Conservation (phyloP, 2,797 vertebrate genomes). For the Vultur gryphus region DNA sequence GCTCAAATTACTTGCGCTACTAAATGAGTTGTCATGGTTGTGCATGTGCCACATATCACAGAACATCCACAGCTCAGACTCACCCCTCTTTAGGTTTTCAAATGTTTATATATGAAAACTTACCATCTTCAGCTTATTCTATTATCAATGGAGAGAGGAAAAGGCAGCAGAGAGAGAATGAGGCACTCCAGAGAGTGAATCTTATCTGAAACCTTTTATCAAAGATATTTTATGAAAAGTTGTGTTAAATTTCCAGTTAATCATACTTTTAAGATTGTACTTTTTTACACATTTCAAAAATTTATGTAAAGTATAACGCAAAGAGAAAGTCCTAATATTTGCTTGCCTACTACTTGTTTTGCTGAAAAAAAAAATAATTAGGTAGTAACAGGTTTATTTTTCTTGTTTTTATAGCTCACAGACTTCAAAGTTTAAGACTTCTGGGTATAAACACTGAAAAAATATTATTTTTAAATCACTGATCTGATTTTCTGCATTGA, state of each 20-base stretch:
- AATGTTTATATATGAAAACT: not conserved
- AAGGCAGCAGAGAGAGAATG: not conserved
- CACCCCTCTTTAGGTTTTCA: not conserved
- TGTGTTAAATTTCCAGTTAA: constrained; percentile 39
- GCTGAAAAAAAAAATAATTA: not conserved
- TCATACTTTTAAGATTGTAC: not conserved
- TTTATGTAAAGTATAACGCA: not conserved
- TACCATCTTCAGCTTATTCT: not conserved
- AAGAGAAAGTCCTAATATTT: not conserved
- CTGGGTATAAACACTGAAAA: constrained; percentile 60
- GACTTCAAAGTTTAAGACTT: constrained; percentile 40
- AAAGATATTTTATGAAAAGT: constrained; percentile 26
- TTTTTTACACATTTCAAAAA: not conserved
- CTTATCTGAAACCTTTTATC: not conserved
- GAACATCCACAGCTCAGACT: not conserved
- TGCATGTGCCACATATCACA: not conserved
- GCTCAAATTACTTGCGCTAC: not conserved
- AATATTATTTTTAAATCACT: constrained; percentile 45
- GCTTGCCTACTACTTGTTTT: not conserved
- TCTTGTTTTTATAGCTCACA: not conserved
- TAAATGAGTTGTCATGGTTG: not conserved
- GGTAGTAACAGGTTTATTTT: not conserved
- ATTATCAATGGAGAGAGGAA: not conserved
- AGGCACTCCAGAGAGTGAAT: not conserved
- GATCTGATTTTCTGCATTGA: constrained; percentile 73